phyloP scores from a whole-genome alignment of 2,113 vertebrate species.

The Cyphotilapia sp. region DNA sequence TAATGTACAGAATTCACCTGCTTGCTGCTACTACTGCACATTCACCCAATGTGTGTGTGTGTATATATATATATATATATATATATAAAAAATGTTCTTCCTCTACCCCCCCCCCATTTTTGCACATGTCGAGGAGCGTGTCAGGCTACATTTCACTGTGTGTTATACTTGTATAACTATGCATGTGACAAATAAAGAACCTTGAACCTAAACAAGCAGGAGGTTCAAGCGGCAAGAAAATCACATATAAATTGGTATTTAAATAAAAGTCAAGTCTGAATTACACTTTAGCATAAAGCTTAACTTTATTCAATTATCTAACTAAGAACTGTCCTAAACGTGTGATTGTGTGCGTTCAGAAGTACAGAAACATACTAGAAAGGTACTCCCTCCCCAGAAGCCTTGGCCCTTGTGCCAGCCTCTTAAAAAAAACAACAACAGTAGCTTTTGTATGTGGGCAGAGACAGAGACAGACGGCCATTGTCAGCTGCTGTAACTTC shows the following conservation, averaged over 20 bases:
- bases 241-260: background rate
- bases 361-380: background rate
- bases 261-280: background rate
- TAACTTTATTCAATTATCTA: background rate
- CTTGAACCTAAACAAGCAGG: too few relatives aligned
- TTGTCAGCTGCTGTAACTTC: slow-evolving; percentile 57
- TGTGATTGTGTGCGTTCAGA: background rate
- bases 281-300: background rate
- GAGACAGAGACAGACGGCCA: slow-evolving; percentile 37
- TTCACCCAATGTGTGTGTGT: too few relatives aligned
- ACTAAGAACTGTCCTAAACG: background rate
- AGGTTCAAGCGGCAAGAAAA: too few relatives aligned
- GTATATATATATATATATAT: too few relatives aligned
- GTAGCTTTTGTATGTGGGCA: slow-evolving; percentile 42
- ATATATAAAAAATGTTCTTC: too few relatives aligned
- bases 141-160: too few relatives aligned
- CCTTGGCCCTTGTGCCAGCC: slow-evolving; percentile 28
- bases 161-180: too few relatives aligned
- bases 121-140: too few relatives aligned
- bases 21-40: too few relatives aligned
- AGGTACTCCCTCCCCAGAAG: background rate
- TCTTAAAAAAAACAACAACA: slow-evolving; percentile 26
- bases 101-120: too few relatives aligned
- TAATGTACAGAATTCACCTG: too few relatives aligned
- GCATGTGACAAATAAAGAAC: too few relatives aligned